Evolutionary conservation across 2,888 invertebrate species (phyloP), one percentile per base, ranked within the genome.

Genomic region (Octonoba sinensis): DNA sequence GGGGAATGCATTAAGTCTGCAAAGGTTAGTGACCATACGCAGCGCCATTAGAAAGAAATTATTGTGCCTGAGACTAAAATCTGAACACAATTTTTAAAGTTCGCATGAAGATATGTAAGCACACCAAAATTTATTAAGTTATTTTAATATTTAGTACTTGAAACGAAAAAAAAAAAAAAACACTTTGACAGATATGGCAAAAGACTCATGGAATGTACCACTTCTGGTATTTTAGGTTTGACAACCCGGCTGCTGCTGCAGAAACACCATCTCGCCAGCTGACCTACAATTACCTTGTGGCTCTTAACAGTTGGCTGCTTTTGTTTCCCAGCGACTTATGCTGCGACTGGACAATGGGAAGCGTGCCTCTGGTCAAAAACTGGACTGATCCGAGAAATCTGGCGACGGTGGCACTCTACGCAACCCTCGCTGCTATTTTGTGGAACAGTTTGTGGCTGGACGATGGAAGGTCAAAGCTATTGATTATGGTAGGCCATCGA

Each of bases 321-420:
- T 91, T 97, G 72, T 93, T 95, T 87, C 98, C 98, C 1, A 93
- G 93, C 85, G 92, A 94, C 86, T 91, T 98, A 74, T 97, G 97
- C 90, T 97, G 97, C 89, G 98, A 98, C 90, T 98, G 97, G 97
- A 98, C 97, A 62, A 98, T 98, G 98, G 97, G 96, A 74, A 96
- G 96, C 11, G 93, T 98, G 73, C 95, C 96, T 0, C 89, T 97
- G 75, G 91, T 98, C 60, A 92, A 93, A 86, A 92, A 93, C 51
- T 91, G 96, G 88, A 87, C 91, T 6, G 97, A 98, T 89, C 89
- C 91, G 0, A 91, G 97, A 59, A 97, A 97, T 90, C 85, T 96
- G 60, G 92, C 93, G 20, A 97, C 96, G 0, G 4, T 88, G 8
- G 72, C 54, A 12, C 47, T 75, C 18, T 83, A 83, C 24, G 57